Evolutionary conservation across 2,113 vertebrate species (phyloP), one percentile per base, ranked within the genome.

Genomic region (Lagenorhynchus albirostris): DNA sequence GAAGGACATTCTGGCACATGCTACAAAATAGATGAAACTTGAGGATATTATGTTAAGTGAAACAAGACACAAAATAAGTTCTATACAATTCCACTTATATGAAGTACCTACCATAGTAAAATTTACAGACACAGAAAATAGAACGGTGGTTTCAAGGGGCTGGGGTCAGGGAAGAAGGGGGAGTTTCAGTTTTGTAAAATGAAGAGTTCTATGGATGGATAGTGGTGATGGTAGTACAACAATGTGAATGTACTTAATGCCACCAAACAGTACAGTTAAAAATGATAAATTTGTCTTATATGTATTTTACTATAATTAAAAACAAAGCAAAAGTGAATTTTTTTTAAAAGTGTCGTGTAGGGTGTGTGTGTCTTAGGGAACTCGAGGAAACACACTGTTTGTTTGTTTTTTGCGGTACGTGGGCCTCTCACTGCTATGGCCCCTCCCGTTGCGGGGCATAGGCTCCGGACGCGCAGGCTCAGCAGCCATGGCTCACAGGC

Each of bases 151-250:
- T 83, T n/a, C 10, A 29, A 23, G 20, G 5, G 21, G 0, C 0
- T 1, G 1, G 15, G 17, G 12, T 2, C 29, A n/a, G 3, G 10
- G 4, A 10, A 36, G 9, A 47, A 73, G 3, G n/a, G 33, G 1
- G 10, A n/a, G 29, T 89, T 77, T 47, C 50, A 31, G 18, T 90
- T 95, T 86, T 41, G 6, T 8, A 38, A 29, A 21, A 41, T 29
- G 8, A 60, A 65, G 60, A 18, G 1, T 1, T 20, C 47, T 53
- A 38, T 2, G 38, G 12, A 33, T 25, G 17, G 18, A 8, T 8
- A 31, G 29, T 36, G 36, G 18, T n/a, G 38, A 63, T 13, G 10
- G 15, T 1, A 2, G 18, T 50, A 36, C 11, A 31, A 8, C n/a
- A 44, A 8, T 23, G 6, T 33, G 3, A 77, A 82, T 44, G 53